phyloP scores from a whole-genome alignment of 1,140 invertebrate genomes.

The Drosophila bipectinata region DNA sequence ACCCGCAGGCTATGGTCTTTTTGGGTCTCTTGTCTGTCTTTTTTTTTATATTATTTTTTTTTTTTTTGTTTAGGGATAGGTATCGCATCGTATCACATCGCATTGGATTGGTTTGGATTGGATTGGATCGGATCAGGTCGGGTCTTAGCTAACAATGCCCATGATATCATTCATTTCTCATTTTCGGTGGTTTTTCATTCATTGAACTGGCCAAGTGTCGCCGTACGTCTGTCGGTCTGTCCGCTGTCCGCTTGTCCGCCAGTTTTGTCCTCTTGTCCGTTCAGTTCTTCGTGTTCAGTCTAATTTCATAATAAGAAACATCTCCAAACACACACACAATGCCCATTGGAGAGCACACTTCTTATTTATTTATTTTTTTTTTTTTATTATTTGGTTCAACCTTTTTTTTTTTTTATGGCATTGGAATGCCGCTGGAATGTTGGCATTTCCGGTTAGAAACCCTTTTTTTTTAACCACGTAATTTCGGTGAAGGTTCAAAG shows the following conservation, averaged over 20 bases:
- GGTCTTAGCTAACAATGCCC: constrained; percentile 67
- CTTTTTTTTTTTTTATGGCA: constrained; percentile 61
- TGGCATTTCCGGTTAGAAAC: constrained; percentile 56
- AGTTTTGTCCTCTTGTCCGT: background rate
- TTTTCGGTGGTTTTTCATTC: constrained; percentile 77
- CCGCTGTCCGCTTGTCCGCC: constrained; percentile 8
- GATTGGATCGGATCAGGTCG: background rate
- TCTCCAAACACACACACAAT: constrained; percentile 60
- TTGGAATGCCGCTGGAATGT: constrained; percentile 71
- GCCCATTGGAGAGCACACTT: constrained; percentile 39
- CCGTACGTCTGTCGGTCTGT: background rate
- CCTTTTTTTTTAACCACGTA: background rate
- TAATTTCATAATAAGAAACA: constrained; percentile 83
- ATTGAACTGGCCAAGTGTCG: constrained; percentile 77
- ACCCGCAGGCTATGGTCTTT: constrained; percentile 57
- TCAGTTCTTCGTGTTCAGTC: constrained; percentile 51
- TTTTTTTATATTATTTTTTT: background rate
- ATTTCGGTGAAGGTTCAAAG: constrained; percentile 22
- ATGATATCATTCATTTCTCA: constrained; percentile 79
- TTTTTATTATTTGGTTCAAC: constrained; percentile 4
- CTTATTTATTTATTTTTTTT: constrained; percentile 32
- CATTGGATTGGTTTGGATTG: background rate
- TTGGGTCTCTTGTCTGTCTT: background rate
- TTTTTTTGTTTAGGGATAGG: constrained; percentile 3
- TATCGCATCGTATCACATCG: constrained; percentile 5